Percentiles rank a stretch among this genome's conserved stretches.
phyloP scores from a whole-genome alignment of 2,113 vertebrate genomes.

The Antennarius striatus region DNA sequence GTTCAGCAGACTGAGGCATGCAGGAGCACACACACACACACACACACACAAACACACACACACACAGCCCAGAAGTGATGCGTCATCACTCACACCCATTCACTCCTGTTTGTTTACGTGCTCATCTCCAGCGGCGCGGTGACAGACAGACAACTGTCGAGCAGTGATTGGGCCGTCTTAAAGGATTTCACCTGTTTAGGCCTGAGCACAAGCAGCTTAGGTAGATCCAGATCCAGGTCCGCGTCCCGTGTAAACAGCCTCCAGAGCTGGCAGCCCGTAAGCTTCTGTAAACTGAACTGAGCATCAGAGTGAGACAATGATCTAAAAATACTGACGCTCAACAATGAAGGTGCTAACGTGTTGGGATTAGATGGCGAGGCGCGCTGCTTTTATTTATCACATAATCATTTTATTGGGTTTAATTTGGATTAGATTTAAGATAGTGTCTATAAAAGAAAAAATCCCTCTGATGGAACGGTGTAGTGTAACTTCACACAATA shows the following conservation, averaged over 20 bases:
- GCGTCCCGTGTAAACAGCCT: slow-evolving; percentile 56
- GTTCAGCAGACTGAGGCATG: slow-evolving; percentile 68
- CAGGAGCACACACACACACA: not conserved
- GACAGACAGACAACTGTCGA: slow-evolving; percentile 52
- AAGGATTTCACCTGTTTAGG: slow-evolving; percentile 69
- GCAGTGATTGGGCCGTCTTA: slow-evolving; percentile 48
- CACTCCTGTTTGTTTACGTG: slow-evolving; percentile 64
- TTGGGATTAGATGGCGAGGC: no score
- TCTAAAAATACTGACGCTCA: slow-evolving; percentile 19
- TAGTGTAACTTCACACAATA: no score
- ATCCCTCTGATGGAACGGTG: no score
- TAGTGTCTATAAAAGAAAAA: no score
- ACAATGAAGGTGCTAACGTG: not conserved
- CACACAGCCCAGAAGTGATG: slow-evolving; percentile 66
- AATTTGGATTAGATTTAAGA: no score
- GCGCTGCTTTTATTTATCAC: no score
- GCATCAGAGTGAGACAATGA: slow-evolving; percentile 14
- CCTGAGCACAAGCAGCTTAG: slow-evolving; percentile 62
- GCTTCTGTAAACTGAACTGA: slow-evolving; percentile 38
- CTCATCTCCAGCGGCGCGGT: slow-evolving; percentile 22
- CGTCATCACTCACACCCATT: slow-evolving; percentile 69
- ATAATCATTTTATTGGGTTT: no score
- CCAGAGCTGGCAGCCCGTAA: slow-evolving; percentile 36
- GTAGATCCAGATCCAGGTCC: slow-evolving; percentile 35
- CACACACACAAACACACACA: not conserved